These are phyloP conservation scores for Pachycephala philippinensis DNA, from an alignment of 2,113 vertebrate genomes.

Conservation along the genomic window DNA sequence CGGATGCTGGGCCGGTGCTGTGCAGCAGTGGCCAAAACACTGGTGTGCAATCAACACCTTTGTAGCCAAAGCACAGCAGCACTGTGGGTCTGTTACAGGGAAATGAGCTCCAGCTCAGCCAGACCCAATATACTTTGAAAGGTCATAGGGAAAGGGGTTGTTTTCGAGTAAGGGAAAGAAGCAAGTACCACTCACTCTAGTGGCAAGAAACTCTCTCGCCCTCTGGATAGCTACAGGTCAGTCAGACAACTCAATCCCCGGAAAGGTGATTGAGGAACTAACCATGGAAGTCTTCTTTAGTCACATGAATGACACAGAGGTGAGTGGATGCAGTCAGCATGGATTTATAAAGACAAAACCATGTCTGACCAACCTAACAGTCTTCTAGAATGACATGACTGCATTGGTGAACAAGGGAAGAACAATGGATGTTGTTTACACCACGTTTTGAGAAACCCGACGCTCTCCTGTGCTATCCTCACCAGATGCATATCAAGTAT, in stretches of 20 bases:
- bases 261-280: neutral
- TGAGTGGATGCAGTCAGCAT: neutral
- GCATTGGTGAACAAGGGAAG: neutral
- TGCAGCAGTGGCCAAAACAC: neutral
- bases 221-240: neutral
- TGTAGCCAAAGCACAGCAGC: neutral
- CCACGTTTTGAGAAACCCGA: neutral
- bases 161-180: neutral
- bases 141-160: neutral
- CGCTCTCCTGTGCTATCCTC: neutral
- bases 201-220: neutral
- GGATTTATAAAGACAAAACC: neutral
- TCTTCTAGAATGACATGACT: neutral
- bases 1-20: neutral
- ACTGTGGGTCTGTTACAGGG: neutral
- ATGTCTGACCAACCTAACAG: neutral
- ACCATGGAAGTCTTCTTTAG: neutral
- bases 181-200: neutral
- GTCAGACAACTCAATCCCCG: neutral
- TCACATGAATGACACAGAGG: neutral
- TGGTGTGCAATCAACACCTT: neutral
- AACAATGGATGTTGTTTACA: neutral
- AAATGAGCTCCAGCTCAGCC: neutral
- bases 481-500: neutral
- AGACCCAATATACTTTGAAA: neutral